Evolutionary conservation across 1,140 invertebrate genomes (phyloP).

Genomic region (Drosophila oshimai): DNA sequence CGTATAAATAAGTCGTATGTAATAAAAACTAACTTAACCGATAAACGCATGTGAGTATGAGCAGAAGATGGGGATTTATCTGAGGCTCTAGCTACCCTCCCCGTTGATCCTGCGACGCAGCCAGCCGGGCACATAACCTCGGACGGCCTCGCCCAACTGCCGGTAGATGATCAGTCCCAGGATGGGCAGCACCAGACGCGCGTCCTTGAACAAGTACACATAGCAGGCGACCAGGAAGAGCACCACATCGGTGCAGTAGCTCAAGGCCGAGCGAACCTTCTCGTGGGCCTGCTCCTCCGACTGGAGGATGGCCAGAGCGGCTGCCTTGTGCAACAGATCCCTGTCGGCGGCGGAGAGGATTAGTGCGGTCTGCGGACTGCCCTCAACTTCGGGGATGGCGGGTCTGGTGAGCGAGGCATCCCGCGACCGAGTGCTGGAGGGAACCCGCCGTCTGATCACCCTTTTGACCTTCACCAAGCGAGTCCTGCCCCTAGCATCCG

Average conservation of each 20-base stretch:
- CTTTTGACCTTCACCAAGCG: conserved; percentile 76
- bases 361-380: conserved; percentile 14
- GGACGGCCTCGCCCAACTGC: conserved; percentile 86
- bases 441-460: conserved; percentile 63
- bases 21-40: conserved; percentile 69
- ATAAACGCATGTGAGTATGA: conserved; percentile 59
- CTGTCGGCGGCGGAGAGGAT: conserved; percentile 44
- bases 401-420: conserved; percentile 65
- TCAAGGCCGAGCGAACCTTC: conserved; percentile 87
- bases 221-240: conserved; percentile 88
- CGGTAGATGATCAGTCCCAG: conserved; percentile 89
- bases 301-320: conserved; percentile 68
- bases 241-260: conserved; percentile 88
- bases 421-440: conserved; percentile 70
- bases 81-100: conserved; percentile 26
- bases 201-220: conserved; percentile 91
- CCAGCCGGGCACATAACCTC: conserved; percentile 83
- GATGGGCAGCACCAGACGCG: conserved; percentile 89
- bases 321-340: conserved; percentile 49
- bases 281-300: conserved; percentile 85
- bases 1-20: conserved; percentile 56
- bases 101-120: conserved; percentile 63
- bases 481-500: conserved; percentile 64
- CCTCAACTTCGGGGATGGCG: not conserved
- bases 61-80: not conserved